phyloP scores from a whole-genome alignment of 2,797 vertebrate genomes.

The Loris lydekkerianus region DNA sequence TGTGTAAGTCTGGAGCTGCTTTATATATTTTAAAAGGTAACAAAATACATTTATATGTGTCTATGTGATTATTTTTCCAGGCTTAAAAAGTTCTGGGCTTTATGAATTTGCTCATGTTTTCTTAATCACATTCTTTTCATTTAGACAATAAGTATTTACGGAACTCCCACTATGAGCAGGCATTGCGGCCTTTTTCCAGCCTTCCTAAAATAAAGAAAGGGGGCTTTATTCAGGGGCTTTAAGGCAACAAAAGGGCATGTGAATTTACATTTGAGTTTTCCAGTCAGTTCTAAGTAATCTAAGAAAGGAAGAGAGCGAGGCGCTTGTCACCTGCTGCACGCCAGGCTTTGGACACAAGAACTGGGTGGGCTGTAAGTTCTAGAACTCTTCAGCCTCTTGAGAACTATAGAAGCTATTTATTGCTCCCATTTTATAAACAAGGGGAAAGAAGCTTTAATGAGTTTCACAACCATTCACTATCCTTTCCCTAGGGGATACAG shows the following conservation, averaged over 20 bases:
- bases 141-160: background rate
- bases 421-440: background rate
- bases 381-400: background rate
- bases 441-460: background rate
- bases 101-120: background rate
- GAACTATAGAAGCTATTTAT: background rate
- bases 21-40: background rate
- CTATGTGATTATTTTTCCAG: background rate
- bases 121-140: background rate
- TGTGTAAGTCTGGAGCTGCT: background rate
- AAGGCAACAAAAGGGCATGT: background rate
- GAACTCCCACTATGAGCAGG: background rate
- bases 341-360: background rate
- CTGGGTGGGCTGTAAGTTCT: background rate
- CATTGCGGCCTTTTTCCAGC: background rate
- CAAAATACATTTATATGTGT: background rate
- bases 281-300: conserved; percentile 2
- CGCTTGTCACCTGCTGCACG: background rate
- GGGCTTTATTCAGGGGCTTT: background rate
- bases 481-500: background rate
- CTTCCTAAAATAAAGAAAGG: conserved; percentile 32
- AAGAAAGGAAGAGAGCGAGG: background rate
- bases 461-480: background rate
- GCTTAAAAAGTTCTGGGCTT: background rate
- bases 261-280: background rate